phyloP scores from a whole-genome alignment of 2,797 vertebrate species.

The Coendou prehensilis region DNA sequence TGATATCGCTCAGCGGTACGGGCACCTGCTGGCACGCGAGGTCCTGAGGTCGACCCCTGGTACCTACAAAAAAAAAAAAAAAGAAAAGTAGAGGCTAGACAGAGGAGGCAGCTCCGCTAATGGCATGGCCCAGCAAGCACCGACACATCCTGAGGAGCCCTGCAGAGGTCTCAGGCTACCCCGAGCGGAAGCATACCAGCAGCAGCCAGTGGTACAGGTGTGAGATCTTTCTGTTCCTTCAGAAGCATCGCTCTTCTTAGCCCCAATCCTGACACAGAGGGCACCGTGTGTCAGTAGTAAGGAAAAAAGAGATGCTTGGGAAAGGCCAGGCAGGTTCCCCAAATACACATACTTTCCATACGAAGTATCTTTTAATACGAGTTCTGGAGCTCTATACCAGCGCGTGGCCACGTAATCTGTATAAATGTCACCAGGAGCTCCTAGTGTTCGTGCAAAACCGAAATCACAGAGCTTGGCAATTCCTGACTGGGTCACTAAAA shows the following conservation, averaged over 20 bases:
- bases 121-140: neutral
- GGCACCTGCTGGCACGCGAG: too few relatives aligned
- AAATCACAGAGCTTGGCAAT: slow-evolving; percentile 88
- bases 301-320: slow-evolving; percentile 12
- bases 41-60: too few relatives aligned
- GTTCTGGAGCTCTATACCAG: slow-evolving; percentile 86
- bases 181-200: neutral
- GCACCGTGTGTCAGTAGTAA: neutral
- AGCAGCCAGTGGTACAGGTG: neutral
- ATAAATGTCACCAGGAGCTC: slow-evolving; percentile 84
- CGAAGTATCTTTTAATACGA: slow-evolving; percentile 85
- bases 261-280: slow-evolving; percentile 11
- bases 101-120: neutral
- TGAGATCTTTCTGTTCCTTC: neutral
- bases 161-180: neutral
- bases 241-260: neutral
- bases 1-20: too few relatives aligned
- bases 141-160: neutral
- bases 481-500: slow-evolving; percentile 86
- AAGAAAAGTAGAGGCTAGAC: neutral
- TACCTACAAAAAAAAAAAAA: too few relatives aligned
- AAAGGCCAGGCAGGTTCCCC: slow-evolving; percentile 9
- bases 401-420: slow-evolving; percentile 86
- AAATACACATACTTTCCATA: slow-evolving; percentile 84
- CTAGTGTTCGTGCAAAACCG: slow-evolving; percentile 86